Evolutionary conservation across 2,797 vertebrate species (phyloP), one percentile per base, ranked within the genome.

Genomic region (Phylloscopus collybita): DNA sequence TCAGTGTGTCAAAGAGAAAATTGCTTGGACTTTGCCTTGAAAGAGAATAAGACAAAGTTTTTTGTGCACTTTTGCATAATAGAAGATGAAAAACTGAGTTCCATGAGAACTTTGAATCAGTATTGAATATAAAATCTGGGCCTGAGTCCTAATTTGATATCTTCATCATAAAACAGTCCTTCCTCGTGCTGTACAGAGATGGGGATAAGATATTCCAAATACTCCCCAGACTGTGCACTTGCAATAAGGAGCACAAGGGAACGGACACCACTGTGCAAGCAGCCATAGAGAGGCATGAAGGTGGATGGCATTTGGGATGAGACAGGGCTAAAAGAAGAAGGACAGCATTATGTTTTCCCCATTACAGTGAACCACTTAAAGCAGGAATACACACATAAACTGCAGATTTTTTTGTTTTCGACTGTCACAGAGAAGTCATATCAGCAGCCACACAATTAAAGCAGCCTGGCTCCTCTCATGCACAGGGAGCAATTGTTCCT

Each of bases 191-290:
- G 11, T 54, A 18, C 20, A 76, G 45, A 42, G 27, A 84, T 13
- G 17, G 29, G 36, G 11, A 61, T 50, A 86, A 92, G 5, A 47
- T 65, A 21, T 72, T 76, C 23, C 67, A 59, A 61, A 61, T 56
- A 70, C 82, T 44, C 61, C 57, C 30, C 1, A 20, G 53, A 61
- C 53, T 59, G 23, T 61, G 72, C 64, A 62, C 60, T 92, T 76
- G 62, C 92, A 84, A 76, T 88, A 94, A 88, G 42, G 42, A 84
- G 54, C 40, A 80, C 44, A 61, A 82, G 44, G 42, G 67, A 90
- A 38, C 7, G 73, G 60, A 81, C 51, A 56, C 16, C 16, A 54
- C 34, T 0, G 0, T 3, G 3, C 1, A 17, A 91, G 51, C 32
- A 81, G 66, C 65, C 0, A 0, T 34, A 47, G 78, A 80, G 53